Conservation (phyloP, 2,113 vertebrate species). For the Seriola aureovittata region DNA sequence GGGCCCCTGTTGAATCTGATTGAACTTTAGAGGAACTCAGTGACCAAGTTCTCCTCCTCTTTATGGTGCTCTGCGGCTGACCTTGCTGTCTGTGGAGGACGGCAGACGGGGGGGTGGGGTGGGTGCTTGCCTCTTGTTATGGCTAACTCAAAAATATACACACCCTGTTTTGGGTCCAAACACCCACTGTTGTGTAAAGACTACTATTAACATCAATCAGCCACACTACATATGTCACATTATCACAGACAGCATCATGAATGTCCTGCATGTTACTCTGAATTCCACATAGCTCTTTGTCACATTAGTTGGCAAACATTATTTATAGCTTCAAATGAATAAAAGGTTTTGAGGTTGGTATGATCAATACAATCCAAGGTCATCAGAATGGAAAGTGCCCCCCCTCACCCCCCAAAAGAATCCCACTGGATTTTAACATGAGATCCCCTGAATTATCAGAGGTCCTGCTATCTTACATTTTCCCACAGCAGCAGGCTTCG, state of each 20-base stretch:
- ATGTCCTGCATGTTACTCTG: neutral
- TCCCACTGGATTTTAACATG: constrained; percentile 9
- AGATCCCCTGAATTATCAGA: constrained; percentile 59
- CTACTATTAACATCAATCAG: constrained; percentile 28
- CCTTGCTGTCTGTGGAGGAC: constrained; percentile 72
- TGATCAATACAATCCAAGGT: constrained; percentile 27
- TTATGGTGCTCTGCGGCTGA: constrained; percentile 68
- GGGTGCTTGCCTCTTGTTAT: constrained; percentile 57
- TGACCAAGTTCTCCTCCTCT: constrained; percentile 62
- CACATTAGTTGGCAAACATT: constrained; percentile 8
- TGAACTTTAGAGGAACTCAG: constrained; percentile 78
- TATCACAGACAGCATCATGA: constrained; percentile 3
- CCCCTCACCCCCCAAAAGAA: neutral
- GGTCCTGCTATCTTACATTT: constrained; percentile 52
- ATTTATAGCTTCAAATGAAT: constrained; percentile 8
- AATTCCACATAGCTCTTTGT: neutral
- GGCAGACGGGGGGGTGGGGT: constrained; percentile 29
- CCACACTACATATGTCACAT: neutral
- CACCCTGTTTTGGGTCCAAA: constrained; percentile 59
- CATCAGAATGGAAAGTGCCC: constrained; percentile 31
- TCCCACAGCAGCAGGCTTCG: constrained; percentile 48
- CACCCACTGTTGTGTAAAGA: constrained; percentile 30
- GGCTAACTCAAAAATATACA: constrained; percentile 52
- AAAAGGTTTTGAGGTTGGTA: constrained; percentile 8
- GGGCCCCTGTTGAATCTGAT: constrained; percentile 67